A percentile compares a stretch with the other conserved stretches of the same genome.
Conservation (phyloP, 2,113 vertebrate genomes). For the Crocuta crocuta region DNA sequence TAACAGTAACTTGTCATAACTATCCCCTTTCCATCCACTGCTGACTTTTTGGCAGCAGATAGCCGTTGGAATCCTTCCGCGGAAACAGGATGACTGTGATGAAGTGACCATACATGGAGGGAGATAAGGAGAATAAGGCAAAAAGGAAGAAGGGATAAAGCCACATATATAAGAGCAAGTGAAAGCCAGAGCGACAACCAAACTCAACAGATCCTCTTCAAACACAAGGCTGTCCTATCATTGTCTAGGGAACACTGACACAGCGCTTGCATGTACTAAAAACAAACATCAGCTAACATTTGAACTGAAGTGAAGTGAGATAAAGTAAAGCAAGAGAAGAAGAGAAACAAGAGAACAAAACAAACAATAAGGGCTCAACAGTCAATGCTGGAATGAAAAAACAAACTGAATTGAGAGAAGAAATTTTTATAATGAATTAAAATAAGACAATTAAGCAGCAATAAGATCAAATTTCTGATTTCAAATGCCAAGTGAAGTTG, state of each 20-base stretch:
- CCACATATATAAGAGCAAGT: neutral
- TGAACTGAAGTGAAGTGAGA: neutral
- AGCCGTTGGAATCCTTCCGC: neutral
- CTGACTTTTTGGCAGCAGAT: neutral
- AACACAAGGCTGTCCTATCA: accelerated
- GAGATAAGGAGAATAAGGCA: neutral
- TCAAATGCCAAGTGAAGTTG: neutral
- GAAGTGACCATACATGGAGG: neutral
- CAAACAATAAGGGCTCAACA: neutral
- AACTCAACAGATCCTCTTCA: neutral
- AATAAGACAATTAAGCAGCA: neutral
- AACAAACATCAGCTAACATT: neutral
- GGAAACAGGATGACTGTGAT: neutral
- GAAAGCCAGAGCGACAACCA: neutral
- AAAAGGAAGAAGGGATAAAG: neutral
- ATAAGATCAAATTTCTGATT: neutral
- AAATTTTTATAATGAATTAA: neutral
- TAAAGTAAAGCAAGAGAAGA: neutral
- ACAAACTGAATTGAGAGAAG: neutral
- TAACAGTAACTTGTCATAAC: neutral
- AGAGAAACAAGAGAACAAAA: neutral
- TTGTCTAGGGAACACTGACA: neutral
- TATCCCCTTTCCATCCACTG: neutral
- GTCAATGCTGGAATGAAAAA: neutral
- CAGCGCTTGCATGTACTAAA: neutral